Conservation (phyloP, 2,888 invertebrate genomes). For the Trachelus tabidus region DNA sequence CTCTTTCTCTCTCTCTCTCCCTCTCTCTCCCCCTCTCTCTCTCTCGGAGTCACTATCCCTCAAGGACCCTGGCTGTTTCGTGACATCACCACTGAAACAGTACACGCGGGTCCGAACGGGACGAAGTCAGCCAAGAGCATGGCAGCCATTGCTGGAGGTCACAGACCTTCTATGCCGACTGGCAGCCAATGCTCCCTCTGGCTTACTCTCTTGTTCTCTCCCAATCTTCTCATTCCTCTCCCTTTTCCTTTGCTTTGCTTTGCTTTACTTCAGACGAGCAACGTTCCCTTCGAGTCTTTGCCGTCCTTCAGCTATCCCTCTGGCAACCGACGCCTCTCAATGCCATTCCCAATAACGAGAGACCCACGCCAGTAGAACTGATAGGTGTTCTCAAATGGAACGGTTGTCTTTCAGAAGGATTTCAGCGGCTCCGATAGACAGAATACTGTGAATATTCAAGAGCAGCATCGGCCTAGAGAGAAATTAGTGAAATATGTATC, state of each 20-base stretch:
- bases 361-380: neutral
- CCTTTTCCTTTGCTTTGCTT: constrained; percentile 30
- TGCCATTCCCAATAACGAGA: neutral
- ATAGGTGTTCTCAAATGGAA: neutral
- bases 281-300: neutral
- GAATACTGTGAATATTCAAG: neutral
- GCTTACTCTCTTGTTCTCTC: constrained; percentile 22
- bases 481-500: neutral
- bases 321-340: neutral
- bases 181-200: constrained; percentile 50
- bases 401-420: neutral
- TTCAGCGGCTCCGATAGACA: neutral
- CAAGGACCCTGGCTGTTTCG: constrained; percentile 33
- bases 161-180: constrained; percentile 62
- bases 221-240: constrained; percentile 15
- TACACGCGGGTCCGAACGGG: constrained; percentile 38
- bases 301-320: neutral
- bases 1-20: neutral
- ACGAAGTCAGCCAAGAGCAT: constrained; percentile 23
- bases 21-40: neutral
- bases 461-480: neutral
- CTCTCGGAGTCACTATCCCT: constrained; percentile 16
- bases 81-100: constrained; percentile 53
- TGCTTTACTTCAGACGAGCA: constrained; percentile 13
- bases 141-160: constrained; percentile 57